Percentiles rank a stretch among this genome's conserved stretches.
Evolutionary conservation across 2,113 vertebrate species (phyloP).

Genomic region (Orthonyx spaldingii): DNA sequence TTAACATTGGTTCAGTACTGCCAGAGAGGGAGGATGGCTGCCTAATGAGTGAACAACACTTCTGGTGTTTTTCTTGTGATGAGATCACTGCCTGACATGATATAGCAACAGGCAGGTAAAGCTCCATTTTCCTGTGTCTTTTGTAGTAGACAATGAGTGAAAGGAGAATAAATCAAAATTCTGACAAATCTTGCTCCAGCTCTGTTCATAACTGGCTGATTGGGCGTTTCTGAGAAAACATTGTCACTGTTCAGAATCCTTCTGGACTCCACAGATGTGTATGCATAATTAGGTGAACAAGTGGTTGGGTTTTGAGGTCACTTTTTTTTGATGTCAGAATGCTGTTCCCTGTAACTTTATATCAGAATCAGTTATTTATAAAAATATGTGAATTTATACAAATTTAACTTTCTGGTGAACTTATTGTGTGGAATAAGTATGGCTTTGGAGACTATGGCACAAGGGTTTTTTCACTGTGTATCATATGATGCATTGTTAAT

Average conservation of each 20-base stretch:
- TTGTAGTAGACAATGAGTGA: neutral
- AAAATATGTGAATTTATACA: neutral
- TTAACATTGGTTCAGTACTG: neutral
- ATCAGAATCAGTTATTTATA: neutral
- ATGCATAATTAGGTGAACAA: neutral
- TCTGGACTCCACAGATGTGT: neutral
- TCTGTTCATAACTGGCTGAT: neutral
- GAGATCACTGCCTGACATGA: neutral
- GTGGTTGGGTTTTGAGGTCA: neutral
- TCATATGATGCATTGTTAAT: neutral
- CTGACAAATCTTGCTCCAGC: neutral
- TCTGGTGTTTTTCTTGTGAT: slow-evolving; percentile 5
- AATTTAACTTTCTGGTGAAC: neutral
- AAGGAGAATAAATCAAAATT: neutral
- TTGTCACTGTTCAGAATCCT: neutral
- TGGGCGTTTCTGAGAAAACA: neutral
- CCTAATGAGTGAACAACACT: neutral
- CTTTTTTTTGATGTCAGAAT: neutral
- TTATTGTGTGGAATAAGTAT: neutral
- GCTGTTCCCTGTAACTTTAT: neutral
- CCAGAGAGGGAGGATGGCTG: neutral
- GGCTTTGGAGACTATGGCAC: neutral
- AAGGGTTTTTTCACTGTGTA: neutral
- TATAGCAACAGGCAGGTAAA: slow-evolving; percentile 20
- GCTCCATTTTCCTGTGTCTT: neutral